Evolutionary conservation across 2,888 invertebrate genomes (phyloP), one percentile per base, ranked within the genome.

Genomic region (Apamea crenata): DNA sequence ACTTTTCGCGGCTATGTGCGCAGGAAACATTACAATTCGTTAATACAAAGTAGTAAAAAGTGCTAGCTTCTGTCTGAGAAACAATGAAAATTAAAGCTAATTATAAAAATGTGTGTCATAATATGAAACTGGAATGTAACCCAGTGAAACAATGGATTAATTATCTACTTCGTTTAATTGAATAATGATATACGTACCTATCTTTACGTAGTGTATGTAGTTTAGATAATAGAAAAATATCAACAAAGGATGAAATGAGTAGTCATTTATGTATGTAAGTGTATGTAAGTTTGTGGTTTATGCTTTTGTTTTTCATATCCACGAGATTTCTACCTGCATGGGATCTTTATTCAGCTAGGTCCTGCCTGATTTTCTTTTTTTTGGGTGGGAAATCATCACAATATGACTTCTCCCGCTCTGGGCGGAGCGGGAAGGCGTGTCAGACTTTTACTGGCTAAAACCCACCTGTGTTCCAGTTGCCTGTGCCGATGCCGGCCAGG

Each of bases 91-190:
- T 32, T 25, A 2, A 59, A 59, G 6, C 14, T 79, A 80, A 78
- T 61, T 78, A 80, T 69, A 78, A 40, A 69, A 44, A 82, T 18
- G 66, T 66, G 40, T 50, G 59, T 77, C 77, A 44, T 44, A 50
- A 12, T 44, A 36, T 18, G 16, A 63, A 83, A 59, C 32, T 69
- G n/a, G 69, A 65, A 78, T 81, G 40, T 47, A 65, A 50, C 7
- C 14, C 16, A 69, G 32, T 50, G n/a, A 65, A 69, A 83, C 84
- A 81, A 65, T 66, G 32, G 50, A 50, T 44, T 82, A 47, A 68
- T 56, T 50, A 77, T n/a, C 16, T 50, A 59, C 6, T 47, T 50
- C 0, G 8, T 66, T 68, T 56, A 50, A 40, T 36, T 56, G 16
- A 56, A 77, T 47, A 61, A 61, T 82, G 18, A 25, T 40, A 50